Conservation (phyloP, 2,113 vertebrate genomes). For the Platanista minor region DNA sequence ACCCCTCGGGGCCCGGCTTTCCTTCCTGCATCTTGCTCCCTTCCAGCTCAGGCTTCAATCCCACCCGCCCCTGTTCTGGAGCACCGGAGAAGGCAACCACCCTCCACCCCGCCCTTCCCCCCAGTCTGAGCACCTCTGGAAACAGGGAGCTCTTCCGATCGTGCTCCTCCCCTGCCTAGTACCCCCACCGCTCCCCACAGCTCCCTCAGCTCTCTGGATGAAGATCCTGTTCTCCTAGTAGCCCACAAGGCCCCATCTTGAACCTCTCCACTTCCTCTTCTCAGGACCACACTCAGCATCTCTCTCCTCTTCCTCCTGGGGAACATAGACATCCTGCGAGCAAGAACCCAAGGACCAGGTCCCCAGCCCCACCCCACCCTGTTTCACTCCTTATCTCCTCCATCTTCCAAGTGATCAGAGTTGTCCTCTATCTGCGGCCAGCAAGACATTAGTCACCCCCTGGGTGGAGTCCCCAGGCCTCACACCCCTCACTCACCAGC, state of each 20-base stretch:
- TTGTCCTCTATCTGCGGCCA: slow-evolving; percentile 76
- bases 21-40: background rate
- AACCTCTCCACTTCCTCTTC: background rate
- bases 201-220: background rate
- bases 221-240: background rate
- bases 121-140: background rate
- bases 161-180: background rate
- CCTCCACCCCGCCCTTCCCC: background rate
- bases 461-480: no score
- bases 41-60: background rate
- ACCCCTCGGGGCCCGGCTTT: background rate
- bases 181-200: background rate
- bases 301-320: background rate
- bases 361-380: slow-evolving; percentile 51
- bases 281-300: background rate
- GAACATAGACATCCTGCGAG: background rate
- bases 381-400: slow-evolving; percentile 79
- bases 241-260: background rate
- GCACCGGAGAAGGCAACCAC: background rate
- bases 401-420: slow-evolving; percentile 80
- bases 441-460: background rate
- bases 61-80: no score
- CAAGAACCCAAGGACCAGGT: background rate
- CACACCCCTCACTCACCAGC: no score
- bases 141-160: background rate